phyloP scores from a whole-genome alignment of 2,888 invertebrate species.

The Cephalotes varians region DNA sequence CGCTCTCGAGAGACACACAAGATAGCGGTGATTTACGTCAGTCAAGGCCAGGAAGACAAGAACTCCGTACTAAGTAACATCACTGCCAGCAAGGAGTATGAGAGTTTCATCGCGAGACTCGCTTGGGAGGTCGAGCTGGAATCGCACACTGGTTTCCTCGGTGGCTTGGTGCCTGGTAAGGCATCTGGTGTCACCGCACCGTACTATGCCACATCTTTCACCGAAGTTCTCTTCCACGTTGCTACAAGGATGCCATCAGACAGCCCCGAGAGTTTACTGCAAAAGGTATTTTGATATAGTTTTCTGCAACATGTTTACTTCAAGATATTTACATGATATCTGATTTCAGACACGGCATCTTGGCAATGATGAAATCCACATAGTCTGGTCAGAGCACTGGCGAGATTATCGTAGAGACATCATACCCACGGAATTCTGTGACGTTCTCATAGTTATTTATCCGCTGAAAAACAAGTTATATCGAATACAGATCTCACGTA shows the following conservation, averaged over 20 bases:
- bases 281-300: conserved; percentile 88
- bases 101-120: conserved; percentile 92
- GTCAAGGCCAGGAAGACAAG: conserved; percentile 98
- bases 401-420: conserved; percentile 98
- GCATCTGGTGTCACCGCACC: conserved; percentile 97
- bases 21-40: conserved; percentile 99
- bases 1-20: conserved; percentile 97
- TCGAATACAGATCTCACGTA: conserved; percentile 94
- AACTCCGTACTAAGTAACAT: conserved; percentile 96
- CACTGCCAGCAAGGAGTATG: conserved; percentile 97
- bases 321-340: neutral
- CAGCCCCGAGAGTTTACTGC: conserved; percentile 94
- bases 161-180: conserved; percentile 96
- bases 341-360: conserved; percentile 93
- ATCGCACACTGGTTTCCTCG: conserved; percentile 97
- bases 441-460: conserved; percentile 98
- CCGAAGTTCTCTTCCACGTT: conserved; percentile 98
- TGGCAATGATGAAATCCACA: conserved; percentile 99
- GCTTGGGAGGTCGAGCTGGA: conserved; percentile 96
- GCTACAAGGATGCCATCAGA: conserved; percentile 98
- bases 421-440: conserved; percentile 99
- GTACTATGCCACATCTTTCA: conserved; percentile 96
- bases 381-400: conserved; percentile 99
- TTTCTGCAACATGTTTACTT: neutral
- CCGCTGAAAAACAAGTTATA: conserved; percentile 95